phyloP scores from a whole-genome alignment of 2,797 vertebrate genomes.

The Ciconia nigra region DNA sequence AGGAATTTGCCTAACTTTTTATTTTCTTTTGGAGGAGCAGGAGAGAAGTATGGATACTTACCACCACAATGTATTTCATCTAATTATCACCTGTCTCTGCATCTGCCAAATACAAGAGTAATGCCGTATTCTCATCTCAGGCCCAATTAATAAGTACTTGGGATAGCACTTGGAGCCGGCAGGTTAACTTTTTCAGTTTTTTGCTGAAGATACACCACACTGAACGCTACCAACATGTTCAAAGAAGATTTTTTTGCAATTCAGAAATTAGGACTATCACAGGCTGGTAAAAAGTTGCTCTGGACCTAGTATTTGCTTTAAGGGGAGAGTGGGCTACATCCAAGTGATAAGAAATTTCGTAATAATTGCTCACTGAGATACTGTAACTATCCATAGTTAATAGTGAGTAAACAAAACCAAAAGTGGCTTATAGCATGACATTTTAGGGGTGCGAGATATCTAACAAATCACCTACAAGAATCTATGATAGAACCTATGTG shows the following conservation, averaged over 20 bases:
- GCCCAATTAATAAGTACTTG: not conserved
- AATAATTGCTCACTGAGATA: not conserved
- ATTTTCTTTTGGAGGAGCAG: not conserved
- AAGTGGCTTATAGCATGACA: not conserved
- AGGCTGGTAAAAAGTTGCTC: not conserved
- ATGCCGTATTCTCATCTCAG: not conserved
- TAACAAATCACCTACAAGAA: not conserved
- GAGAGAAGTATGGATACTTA: not conserved
- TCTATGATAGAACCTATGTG: rapidly evolving
- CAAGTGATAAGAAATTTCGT: not conserved
- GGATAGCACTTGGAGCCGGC: not conserved
- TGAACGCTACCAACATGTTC: not conserved
- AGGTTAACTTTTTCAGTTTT: not conserved
- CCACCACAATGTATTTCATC: not conserved
- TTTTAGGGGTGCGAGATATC: not conserved
- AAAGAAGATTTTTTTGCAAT: not conserved
- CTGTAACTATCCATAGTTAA: not conserved
- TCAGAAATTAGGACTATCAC: not conserved
- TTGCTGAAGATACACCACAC: not conserved
- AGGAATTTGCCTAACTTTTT: not conserved
- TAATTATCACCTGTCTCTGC: not conserved
- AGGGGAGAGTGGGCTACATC: not conserved
- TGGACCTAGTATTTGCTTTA: not conserved
- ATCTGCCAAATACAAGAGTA: not conserved
- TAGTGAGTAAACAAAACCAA: not conserved